phyloP scores from a whole-genome alignment of 2,113 vertebrate genomes.

The Corapipo altera region DNA sequence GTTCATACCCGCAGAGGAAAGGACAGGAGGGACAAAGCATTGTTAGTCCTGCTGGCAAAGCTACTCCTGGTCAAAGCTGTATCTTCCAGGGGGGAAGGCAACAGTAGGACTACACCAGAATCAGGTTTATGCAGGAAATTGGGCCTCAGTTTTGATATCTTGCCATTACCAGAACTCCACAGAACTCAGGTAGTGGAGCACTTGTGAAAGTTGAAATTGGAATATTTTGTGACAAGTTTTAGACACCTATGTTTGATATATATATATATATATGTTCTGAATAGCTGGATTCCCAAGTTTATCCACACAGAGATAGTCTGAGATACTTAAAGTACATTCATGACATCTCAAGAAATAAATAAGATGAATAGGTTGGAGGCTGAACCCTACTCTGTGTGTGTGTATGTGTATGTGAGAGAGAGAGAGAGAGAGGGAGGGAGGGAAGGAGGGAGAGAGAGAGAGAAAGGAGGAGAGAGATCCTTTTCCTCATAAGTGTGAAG shows the following conservation, averaged over 20 bases:
- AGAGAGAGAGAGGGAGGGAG: background rate
- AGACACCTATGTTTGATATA: background rate
- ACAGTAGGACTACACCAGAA: background rate
- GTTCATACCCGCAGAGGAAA: accelerated
- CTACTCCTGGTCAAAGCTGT: background rate
- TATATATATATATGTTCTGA: background rate
- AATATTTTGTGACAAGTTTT: background rate
- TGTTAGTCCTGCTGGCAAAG: background rate
- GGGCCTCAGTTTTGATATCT: background rate
- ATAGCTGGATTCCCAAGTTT: background rate
- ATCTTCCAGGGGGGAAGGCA: background rate
- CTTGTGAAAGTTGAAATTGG: background rate
- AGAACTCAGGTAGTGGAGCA: background rate
- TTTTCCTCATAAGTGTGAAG: conserved; percentile 46
- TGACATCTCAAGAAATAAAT: background rate
- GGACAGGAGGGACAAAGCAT: background rate
- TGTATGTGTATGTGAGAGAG: background rate
- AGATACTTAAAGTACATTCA: background rate
- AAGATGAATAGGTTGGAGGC: background rate
- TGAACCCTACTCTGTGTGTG: background rate
- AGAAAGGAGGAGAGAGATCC: background rate
- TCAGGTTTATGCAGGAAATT: background rate
- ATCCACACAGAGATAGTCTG: background rate
- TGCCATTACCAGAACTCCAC: background rate
- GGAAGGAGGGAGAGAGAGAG: too few relatives aligned